Base-by-base conservation (phyloP, 2,797 vertebrate genomes). In the Mastacembelus armatus region DNA sequence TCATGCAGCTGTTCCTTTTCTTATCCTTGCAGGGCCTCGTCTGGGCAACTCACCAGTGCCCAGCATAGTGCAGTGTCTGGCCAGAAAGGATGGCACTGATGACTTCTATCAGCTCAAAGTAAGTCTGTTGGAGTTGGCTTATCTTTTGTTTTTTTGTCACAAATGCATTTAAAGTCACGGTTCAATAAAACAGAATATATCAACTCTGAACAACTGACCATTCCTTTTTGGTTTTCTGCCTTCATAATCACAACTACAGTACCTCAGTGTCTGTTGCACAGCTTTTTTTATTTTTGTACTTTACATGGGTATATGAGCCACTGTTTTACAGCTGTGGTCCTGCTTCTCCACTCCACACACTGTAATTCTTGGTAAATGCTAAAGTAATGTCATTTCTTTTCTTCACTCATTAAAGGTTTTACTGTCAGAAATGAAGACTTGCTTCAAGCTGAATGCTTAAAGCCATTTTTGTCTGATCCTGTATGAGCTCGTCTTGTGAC, bases 21-120 rank as follows among this genome's bases (percentile, higher is more conserved):
- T 86, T 63, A 66, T 71, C 52, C 74, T 72, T 47, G 51, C 88
- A 99, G 98, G 98, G 83, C 97, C 97, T 79, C 96, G 97, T 66
- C 91, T 99, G 90, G 98, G 98, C 85, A 99, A 98, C 92, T 99
- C 97, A 76, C 98, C 98, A 2, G 98, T 99, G 85, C 98, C 95
- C 47, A 99, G 98, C 91, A 99, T 99, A 88, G 97, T 98, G 80
- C 98, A 99, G 88, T 99, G 97, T 94, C 93, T 99, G 92, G 98
- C 98, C 61, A 95, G 98, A 84, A 99, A 96, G 88, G 98, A 99
- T n/a, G 97, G 98, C 86, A 99, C 97, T 0, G 98, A 99, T 81
- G 98, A 99, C 90, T 99, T 99, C 76, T 99, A 99, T 88, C 98
- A 99, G 88, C 94, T 99, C 54, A 99, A 99, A 95, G 98, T 98